Evolutionary conservation across 2,888 invertebrate species (phyloP), one percentile per base, ranked within the genome.

Genomic region (Oligia fasciuncula): DNA sequence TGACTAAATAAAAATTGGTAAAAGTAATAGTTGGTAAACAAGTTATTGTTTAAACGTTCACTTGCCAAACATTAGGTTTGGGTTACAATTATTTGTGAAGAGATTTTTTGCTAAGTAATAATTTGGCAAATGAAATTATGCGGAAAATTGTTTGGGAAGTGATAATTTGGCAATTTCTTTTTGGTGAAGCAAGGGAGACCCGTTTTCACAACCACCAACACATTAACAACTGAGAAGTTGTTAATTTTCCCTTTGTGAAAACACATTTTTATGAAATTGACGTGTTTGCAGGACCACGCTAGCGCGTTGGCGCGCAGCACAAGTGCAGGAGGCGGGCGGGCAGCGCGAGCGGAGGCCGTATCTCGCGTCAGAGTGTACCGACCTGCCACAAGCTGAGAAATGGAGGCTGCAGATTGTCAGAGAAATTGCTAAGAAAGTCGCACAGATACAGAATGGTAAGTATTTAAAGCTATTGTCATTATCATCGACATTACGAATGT

Each of bases 371-470:
- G 99, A 99, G 93, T 99, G 99, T 96, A 98, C 98, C 88, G 99
- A 99, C 92, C 94, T 99, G 62, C 98, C 98, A 63, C 99, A 99
- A 93, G 99, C 99, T 60, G 99, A 99, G 93, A 99, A 99, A 96
- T 99, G 99, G 98, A 97, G 99, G 85, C 97, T 99, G 94, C 99
- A 99, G 94, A 99, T 99, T 81, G 99, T 99, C 77, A 97, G 99
- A 78, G 99, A 99, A 96, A 98, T 99, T 66, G 99, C 99, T 0
- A 99, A 99, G 93, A 99, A 99, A 97, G 99, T 99, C 0, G 99
- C 99, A 2, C 99, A 99, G 95, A 99, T 99, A 93, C 99, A 99
- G 94, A 99, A 99, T 96, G 99, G 98, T 98, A 90, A 86, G 91
- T 84, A 72, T 85, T 76, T 43, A 43, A 46, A n/a, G 13, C 14